These are phyloP conservation scores for Sciurus carolinensis DNA, from an alignment of 2,797 vertebrate species.

Conservation along the genomic window DNA sequence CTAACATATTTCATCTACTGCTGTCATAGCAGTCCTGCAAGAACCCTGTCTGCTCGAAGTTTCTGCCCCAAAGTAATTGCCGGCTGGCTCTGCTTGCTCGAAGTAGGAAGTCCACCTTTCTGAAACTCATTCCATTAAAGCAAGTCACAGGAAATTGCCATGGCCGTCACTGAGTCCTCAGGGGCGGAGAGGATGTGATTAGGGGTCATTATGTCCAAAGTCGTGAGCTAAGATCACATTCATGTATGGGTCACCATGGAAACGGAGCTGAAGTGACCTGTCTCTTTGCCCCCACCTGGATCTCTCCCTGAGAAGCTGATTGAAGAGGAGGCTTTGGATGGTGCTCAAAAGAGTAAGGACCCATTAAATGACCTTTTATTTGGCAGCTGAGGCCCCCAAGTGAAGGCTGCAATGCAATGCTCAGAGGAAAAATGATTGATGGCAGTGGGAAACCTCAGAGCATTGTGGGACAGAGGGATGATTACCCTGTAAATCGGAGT, in stretches of 20 bases:
- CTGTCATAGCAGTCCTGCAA: conserved; percentile 9
- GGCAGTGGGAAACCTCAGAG: background rate
- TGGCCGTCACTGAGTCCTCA: conserved; percentile 59
- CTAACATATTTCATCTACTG: conserved; percentile 42
- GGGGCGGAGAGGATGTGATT: conserved; percentile 66
- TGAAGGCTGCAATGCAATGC: conserved; percentile 3
- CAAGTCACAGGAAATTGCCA: conserved; percentile 66
- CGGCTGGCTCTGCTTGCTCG: conserved; percentile 40
- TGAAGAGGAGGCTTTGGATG: conserved; percentile 76
- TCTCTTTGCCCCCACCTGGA: conserved; percentile 55
- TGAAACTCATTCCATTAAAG: conserved; percentile 64
- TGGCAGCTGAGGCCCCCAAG: conserved; percentile 39
- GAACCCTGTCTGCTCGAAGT: background rate
- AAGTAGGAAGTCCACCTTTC: conserved; percentile 62
- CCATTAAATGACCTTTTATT: conserved; percentile 72
- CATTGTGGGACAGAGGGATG: conserved; percentile 19
- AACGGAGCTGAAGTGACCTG: conserved; percentile 72
- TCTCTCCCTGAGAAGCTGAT: conserved; percentile 77
- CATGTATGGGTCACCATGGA: conserved; percentile 71
- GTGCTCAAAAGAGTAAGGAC: conserved; percentile 66
- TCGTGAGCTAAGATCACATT: conserved; percentile 64
- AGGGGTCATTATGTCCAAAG: conserved; percentile 77
- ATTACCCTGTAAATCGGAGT: conserved; percentile 11
- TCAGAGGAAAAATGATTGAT: conserved; percentile 23
- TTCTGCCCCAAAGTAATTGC: conserved; percentile 62